phyloP scores from a whole-genome alignment of 2,888 invertebrate genomes.

The Acutogordius australiensis region DNA sequence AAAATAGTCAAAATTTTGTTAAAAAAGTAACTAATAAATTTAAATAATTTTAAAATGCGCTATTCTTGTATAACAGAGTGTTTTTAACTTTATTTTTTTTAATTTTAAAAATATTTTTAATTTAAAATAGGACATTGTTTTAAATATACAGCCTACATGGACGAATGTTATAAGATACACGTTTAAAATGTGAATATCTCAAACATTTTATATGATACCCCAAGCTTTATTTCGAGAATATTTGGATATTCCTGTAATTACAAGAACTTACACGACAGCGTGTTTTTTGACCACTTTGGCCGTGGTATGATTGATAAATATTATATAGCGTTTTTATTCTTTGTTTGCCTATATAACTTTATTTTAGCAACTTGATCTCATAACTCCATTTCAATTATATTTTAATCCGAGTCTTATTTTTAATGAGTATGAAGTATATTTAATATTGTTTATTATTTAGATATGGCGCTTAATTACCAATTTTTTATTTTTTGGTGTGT shows the following conservation, averaged over 20 bases:
- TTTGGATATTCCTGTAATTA: conserved; percentile 66
- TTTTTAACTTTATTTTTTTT: no score
- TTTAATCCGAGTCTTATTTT: conserved; percentile 84
- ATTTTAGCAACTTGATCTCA: conserved; percentile 73
- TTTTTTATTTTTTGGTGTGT: conserved; percentile 84
- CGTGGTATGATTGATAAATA: conserved; percentile 55
- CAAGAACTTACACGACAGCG: conserved; percentile 77
- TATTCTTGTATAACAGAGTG: no score
- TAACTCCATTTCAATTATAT: conserved; percentile 84
- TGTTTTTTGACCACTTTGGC: conserved; percentile 84
- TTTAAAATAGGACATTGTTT: no score
- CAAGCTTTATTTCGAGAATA: conserved; percentile 21
- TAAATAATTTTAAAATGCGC: no score
- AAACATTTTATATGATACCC: no score
- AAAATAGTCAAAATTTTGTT: no score
- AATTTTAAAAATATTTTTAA: no score
- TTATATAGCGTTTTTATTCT: conserved; percentile 1
- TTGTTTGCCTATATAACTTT: no score
- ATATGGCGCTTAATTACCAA: conserved; percentile 81
- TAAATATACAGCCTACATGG: no score
- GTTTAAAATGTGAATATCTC: no score
- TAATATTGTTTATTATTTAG: conserved; percentile 27
- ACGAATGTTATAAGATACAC: no score
- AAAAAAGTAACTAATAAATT: no score
- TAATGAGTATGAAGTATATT: conserved; percentile 42